Evolutionary conservation across 2,888 invertebrate genomes (phyloP).

Genomic region (Empis livida): DNA sequence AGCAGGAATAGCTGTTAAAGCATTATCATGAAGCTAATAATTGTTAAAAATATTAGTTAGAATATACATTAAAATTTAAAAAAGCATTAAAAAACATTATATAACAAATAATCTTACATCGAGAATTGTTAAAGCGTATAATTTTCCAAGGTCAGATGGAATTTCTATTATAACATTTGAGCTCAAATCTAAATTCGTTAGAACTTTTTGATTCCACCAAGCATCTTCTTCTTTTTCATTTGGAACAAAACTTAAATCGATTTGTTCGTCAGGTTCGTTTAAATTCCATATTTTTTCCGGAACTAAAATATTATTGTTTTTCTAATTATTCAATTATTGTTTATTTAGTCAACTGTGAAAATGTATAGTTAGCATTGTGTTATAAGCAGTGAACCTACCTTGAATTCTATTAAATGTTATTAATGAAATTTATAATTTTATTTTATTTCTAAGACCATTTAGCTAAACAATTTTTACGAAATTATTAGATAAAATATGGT

Average conservation of each 20-base stretch:
- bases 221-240: conserved; percentile 41
- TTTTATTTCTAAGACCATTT: too few relatives aligned
- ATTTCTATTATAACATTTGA: conserved; percentile 54
- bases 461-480: background rate
- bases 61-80: conserved; percentile 2
- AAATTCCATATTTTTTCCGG: conserved; percentile 62
- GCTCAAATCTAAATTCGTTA: conserved; percentile 65
- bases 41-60: conserved; percentile 15
- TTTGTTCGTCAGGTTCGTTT: conserved; percentile 49
- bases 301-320: too few relatives aligned
- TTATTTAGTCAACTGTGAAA: background rate
- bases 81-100: background rate
- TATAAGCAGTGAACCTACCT: background rate
- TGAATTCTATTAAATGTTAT: too few relatives aligned
- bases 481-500: too few relatives aligned
- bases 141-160: conserved; percentile 49
- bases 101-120: conserved; percentile 40
- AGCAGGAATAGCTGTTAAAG: conserved; percentile 53
- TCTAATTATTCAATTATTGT: background rate
- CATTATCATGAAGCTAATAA: conserved; percentile 74
- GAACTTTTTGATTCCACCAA: conserved; percentile 77
- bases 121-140: conserved; percentile 53
- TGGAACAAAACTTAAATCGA: conserved; percentile 26
- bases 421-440: too few relatives aligned
- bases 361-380: background rate